Evolutionary conservation across 2,113 vertebrate species (phyloP).

Genomic region (Menura novaehollandiae): DNA sequence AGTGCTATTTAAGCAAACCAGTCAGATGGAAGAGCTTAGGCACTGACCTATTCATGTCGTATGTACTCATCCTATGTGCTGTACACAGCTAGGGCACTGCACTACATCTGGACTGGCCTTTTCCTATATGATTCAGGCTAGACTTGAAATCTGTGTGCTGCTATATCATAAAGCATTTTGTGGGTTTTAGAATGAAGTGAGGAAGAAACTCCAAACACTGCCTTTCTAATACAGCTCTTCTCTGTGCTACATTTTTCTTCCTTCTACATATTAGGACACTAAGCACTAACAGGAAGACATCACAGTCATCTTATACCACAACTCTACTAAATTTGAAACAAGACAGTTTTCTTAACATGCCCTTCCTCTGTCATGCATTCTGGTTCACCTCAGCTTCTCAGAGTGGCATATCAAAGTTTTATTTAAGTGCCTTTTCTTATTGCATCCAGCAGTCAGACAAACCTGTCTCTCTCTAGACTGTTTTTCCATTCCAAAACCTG

Average conservation of each 20-base stretch:
- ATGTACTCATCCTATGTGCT: neutral
- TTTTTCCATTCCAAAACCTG: neutral
- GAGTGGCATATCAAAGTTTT: neutral
- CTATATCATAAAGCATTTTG: neutral
- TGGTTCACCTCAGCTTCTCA: neutral
- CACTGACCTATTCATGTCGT: neutral
- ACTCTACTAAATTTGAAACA: neutral
- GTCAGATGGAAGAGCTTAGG: neutral
- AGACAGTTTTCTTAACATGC: neutral
- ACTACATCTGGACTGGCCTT: neutral
- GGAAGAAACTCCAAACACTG: neutral
- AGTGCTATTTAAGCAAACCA: neutral
- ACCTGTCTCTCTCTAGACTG: neutral
- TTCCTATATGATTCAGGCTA: neutral
- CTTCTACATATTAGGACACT: neutral
- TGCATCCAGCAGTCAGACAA: neutral
- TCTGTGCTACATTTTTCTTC: neutral
- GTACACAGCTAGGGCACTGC: neutral
- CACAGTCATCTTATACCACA: neutral
- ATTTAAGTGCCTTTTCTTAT: neutral
- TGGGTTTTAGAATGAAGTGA: neutral
- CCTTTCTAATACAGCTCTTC: neutral
- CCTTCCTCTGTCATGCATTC: neutral
- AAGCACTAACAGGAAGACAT: neutral
- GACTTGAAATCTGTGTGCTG: neutral